Base-by-base conservation (phyloP, 2,888 invertebrate genomes). In the Cabera pusaria region DNA sequence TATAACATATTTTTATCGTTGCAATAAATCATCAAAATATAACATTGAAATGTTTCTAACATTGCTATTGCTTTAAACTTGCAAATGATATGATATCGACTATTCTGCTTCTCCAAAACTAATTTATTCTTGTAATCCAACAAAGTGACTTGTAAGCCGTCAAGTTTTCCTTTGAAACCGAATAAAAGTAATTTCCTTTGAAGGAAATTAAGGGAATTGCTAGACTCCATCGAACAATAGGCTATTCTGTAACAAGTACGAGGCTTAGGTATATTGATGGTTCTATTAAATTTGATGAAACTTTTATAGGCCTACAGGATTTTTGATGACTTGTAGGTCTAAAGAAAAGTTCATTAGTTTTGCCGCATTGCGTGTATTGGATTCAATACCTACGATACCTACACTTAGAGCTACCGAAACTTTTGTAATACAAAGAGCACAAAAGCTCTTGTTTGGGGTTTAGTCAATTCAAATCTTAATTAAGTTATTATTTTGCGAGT, bases 171-270 rank as follows among this genome's bases (percentile, higher is more conserved):
- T 55, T 63, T 60, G 55, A 56, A 49, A 55, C 42, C 39, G 41
- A 59, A 70, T 55, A 71, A 76, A 69, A 58, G 70, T 67, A 79
- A 82, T 82, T 83, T 82, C 81, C 80, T 71, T 44, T 19, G 37
- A 56, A 73, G 82, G 79, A 81, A 79, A 81, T 79, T 78, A 77
- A 58, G 61, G 60, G 56, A 65, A 70, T 72, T 68, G 59, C 55
- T 55, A 54, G 50, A 58, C 66, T 59, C 57, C 59, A 59, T 35
- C 22, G 45, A 43, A 68, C 69, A 72, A 76, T 66, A 46, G 56
- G 53, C 52, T 56, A 64, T 73, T 70, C 54, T 49, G 49, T 40
- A 33, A 39, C 40, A 52, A 51, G 49, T 42, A 56, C 46, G 44
- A 24, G 32, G 52, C 56, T 68, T 59, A 60, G 35, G 44, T 51